Evolutionary conservation across 2,888 invertebrate species (phyloP), one percentile per base, ranked within the genome.

Genomic region (Leptopterna dolabrata): DNA sequence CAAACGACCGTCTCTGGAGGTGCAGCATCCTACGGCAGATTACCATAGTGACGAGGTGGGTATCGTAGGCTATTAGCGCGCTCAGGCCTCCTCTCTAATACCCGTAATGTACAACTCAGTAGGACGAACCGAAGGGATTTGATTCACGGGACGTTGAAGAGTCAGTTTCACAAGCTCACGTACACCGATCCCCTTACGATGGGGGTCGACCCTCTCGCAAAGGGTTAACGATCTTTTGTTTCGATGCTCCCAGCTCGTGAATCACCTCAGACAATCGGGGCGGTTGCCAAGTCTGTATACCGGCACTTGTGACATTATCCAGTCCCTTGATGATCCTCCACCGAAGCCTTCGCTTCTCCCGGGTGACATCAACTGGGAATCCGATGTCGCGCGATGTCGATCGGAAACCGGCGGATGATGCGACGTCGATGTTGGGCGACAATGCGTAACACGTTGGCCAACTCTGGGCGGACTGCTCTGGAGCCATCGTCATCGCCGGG

Each of bases 151-250:
- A 63, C 0, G 63, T 19, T 63, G 63, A 27, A 63, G 63, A 63
- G 63, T 19, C 19, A 55, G 19, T 63, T 63, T 63, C 63, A 24
- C 63, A 63, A 63, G 47, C 47, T 24, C 24, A 2, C 63, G 7
- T 3, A 13, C 19, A 24, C 24, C 9, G 63, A 63, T 63, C 27
- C 11, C 63, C 4, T n/a, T 24, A 9, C 24, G 11, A 63, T 24
- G 63, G 19, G 7, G 55, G n/a, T 55, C 55, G 55, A 55, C 55
- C 55, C 55, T 63, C 63, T n/a, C 9, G n/a, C n/a, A n/a, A n/a
- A 63, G 24, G 63, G 63, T 63, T 63, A 63, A 63, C 63, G 63
- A 63, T 63, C 63, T 63, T 63, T 63, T 63, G 63, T 63, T 63
- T 63, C 63, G 63, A 24, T 63, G 24, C 63, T 36, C 36, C 36